These are phyloP conservation scores for Vespertilio murinus DNA, from an alignment of 2,797 vertebrate species.

Conservation along the genomic window DNA sequence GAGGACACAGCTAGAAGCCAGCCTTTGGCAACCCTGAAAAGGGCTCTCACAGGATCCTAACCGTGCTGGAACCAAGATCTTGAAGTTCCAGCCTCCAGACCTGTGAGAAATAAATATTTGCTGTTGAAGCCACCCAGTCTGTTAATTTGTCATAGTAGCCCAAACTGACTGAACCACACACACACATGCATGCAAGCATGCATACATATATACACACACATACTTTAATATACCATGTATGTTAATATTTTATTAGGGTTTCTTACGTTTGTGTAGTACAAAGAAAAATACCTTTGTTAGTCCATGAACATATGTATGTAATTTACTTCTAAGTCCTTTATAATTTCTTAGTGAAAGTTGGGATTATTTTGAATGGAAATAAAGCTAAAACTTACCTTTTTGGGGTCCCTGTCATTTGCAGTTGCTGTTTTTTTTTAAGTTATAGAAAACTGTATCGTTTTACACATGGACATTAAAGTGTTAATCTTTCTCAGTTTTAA, in stretches of 20 bases:
- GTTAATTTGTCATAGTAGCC: background rate
- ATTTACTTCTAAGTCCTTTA: slow-evolving; percentile 55
- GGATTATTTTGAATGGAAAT: slow-evolving; percentile 46
- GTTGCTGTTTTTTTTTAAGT: background rate
- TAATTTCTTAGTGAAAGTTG: background rate
- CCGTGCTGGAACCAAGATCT: background rate
- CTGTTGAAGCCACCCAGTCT: background rate
- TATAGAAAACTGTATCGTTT: background rate
- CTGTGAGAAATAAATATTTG: background rate
- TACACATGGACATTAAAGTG: background rate
- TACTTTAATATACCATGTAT: background rate
- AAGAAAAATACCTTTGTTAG: background rate
- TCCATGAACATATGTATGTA: slow-evolving; percentile 43
- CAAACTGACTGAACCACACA: background rate
- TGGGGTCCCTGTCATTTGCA: background rate
- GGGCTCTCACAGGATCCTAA: background rate
- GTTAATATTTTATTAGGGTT: slow-evolving; percentile 4
- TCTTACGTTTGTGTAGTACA: background rate
- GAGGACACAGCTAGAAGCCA: background rate
- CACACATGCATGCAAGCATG: background rate
- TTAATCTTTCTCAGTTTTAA: background rate
- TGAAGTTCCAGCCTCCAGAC: background rate
- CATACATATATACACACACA: background rate
- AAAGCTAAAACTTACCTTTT: background rate
- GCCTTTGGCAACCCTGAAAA: background rate